A percentile compares a stretch with the other conserved stretches of the same genome.
phyloP scores from a whole-genome alignment of 2,888 invertebrate species.

The Bombylius major region DNA sequence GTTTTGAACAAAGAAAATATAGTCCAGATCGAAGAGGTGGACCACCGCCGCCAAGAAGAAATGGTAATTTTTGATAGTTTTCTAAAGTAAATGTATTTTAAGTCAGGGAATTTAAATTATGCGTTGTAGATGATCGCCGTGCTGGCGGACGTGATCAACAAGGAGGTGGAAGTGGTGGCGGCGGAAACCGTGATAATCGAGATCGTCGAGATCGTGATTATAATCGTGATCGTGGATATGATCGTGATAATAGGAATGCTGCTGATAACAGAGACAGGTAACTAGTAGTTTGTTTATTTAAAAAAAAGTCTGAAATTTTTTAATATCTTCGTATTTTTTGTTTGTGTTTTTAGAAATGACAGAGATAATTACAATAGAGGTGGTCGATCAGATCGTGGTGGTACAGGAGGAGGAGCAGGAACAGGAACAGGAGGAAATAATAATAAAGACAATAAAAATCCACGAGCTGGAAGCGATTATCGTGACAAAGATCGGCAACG shows the following conservation, averaged over 20 bases:
- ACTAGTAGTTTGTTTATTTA: slow-evolving; percentile 1
- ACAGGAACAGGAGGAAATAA: background rate
- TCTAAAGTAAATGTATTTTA: background rate
- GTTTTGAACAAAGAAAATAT: slow-evolving; percentile 19
- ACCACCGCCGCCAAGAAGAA: slow-evolving; percentile 10
- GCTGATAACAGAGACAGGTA: slow-evolving; percentile 11
- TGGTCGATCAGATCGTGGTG: slow-evolving; percentile 21
- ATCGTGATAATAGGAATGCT: slow-evolving; percentile 18
- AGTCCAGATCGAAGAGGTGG: slow-evolving; percentile 22
- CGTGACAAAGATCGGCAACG: slow-evolving; percentile 16
- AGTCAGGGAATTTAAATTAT: too few species aligned
- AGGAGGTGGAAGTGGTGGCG: slow-evolving; percentile 4
- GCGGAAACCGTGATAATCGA: slow-evolving; percentile 18
- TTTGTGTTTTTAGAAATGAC: slow-evolving; percentile 13
- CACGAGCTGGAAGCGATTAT: slow-evolving; percentile 2
- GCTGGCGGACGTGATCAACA: slow-evolving; percentile 11
- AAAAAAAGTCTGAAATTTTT: too few species aligned
- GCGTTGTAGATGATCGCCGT: slow-evolving; percentile 12
- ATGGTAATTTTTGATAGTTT: slow-evolving; percentile 9
- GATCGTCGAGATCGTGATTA: slow-evolving; percentile 18
- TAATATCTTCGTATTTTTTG: background rate
- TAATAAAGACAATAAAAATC: slow-evolving; percentile 2
- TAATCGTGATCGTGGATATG: slow-evolving; percentile 20
- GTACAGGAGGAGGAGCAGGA: slow-evolving; percentile 17
- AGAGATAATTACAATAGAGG: slow-evolving; percentile 15